Evolutionary conservation across 1,140 invertebrate genomes (phyloP), one percentile per base, ranked within the genome.

Genomic region (Rhyzopertha dominica): DNA sequence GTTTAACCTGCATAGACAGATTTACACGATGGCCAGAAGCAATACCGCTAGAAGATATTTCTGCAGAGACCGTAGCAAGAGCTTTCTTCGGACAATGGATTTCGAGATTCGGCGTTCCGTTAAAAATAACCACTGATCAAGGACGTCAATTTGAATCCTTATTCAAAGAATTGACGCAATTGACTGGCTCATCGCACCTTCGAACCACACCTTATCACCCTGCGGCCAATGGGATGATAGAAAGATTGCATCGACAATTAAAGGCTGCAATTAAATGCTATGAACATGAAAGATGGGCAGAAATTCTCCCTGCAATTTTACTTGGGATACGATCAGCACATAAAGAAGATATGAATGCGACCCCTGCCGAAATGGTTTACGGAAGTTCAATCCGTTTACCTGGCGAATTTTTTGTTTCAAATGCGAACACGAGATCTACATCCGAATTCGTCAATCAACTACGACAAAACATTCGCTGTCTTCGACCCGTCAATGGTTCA

Each of bases 331-430:
- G 68, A 19, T 42, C 61, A 5, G 47, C 56, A 2, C 46, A 44
- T 17, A 66, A 68, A 26, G 54, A 62, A 12, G 65, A 71, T 30
- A 31, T 66, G 1, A 41, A 63, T 19, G 51, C 58, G 0, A 64
- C 63, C 0, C 43, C 67, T 1, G 56, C 65, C 0, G 52, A 66
- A 22, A 32, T 68, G 1, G 47, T 64, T 1, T 66, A 59, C 43
- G 66, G 66, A 1, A 10, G 45, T 23, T 19, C 56, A 0, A 23
- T 68, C 1, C 45, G 55, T 13, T 23, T 65, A 2, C 67, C 69
- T 12, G 63, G 60, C 1, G 62, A 69, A 46, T 64, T 69, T 39
- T 60, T 70, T 18, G 30, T n/a, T n/a, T n/a, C n/a, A n/a, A n/a
- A n/a, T n/a, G n/a, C n/a, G n/a, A n/a, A n/a, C n/a, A n/a, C n/a